Evolutionary conservation across 2,888 invertebrate genomes (phyloP).

Genomic region (Alviniconcha strummeri): DNA sequence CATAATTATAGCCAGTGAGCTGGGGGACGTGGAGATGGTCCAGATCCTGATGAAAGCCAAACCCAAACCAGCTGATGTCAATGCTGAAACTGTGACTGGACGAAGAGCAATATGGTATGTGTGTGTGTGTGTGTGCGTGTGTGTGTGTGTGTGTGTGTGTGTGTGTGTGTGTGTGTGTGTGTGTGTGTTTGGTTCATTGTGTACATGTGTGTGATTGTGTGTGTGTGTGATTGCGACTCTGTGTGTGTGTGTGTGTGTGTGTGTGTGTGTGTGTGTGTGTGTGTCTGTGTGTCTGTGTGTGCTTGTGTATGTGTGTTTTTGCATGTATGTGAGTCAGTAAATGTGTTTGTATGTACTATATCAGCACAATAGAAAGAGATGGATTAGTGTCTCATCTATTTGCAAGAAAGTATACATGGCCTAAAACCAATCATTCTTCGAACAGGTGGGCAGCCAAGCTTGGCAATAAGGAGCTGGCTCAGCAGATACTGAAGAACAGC

Average conservation of each 20-base stretch:
- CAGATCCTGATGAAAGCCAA: conserved; percentile 56
- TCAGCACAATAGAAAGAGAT: not conserved
- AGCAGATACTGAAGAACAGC: conserved; percentile 52
- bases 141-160: not conserved
- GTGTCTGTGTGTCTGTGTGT: not conserved
- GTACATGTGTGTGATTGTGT: not conserved
- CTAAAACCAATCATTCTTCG: not conserved
- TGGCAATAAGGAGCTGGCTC: conserved; percentile 57
- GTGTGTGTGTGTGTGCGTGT: not conserved
- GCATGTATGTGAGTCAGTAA: not conserved
- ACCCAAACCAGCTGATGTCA: conserved; percentile 55
- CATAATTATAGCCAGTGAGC: conserved; percentile 58
- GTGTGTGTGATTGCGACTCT: not conserved
- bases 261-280: not conserved
- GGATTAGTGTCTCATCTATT: no score
- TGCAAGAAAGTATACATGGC: no score
- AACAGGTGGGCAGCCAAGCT: conserved; percentile 63
- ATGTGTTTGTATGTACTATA: not conserved
- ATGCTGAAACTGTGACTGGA: conserved; percentile 57
- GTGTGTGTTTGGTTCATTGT: not conserved
- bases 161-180: not conserved
- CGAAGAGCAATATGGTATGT: conserved; percentile 64
- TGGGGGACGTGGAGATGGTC: conserved; percentile 56
- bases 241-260: conserved; percentile 1
- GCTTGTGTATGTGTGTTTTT: not conserved